These are phyloP conservation scores for Scrobipalpa atriplicella DNA, from an alignment of 2,888 invertebrate genomes.

Conservation along the genomic window DNA sequence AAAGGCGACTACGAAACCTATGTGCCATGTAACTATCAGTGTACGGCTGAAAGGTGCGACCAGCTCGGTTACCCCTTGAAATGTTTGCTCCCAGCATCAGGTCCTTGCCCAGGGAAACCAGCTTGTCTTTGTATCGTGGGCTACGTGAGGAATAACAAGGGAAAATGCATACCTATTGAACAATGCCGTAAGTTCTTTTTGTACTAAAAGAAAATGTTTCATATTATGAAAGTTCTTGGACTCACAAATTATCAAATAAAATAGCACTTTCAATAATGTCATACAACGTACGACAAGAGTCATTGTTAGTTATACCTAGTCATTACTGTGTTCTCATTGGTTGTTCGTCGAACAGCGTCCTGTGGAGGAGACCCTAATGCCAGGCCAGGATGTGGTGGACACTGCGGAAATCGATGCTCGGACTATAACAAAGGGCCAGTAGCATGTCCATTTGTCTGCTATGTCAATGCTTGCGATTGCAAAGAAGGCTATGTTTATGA, in stretches of 20 bases:
- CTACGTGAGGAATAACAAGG: constrained; percentile 29
- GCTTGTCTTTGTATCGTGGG: constrained; percentile 33
- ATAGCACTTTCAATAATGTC: neutral
- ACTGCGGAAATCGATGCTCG: constrained; percentile 43
- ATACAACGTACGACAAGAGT: neutral
- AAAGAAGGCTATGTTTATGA: constrained; percentile 40
- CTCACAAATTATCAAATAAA: neutral
- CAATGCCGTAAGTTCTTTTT: constrained; percentile 26
- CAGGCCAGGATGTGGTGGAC: constrained; percentile 42
- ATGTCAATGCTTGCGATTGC: constrained; percentile 44
- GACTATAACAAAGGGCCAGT: constrained; percentile 33
- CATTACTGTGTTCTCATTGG: neutral
- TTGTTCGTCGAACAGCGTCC: constrained; percentile 23
- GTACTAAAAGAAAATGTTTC: neutral
- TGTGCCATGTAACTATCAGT: neutral
- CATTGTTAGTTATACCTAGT: neutral
- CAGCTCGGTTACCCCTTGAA: constrained; percentile 1
- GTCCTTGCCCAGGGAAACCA: constrained; percentile 26
- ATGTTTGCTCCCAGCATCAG: neutral
- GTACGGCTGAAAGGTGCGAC: neutral
- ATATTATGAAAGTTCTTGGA: too few relatives aligned
- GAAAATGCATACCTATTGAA: constrained; percentile 34
- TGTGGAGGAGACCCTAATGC: constrained; percentile 47
- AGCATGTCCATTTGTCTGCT: constrained; percentile 30
- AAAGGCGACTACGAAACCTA: constrained; percentile 1